Base-by-base conservation (phyloP, 2,113 vertebrate species). In the Sphaerodactylus townsendi region DNA sequence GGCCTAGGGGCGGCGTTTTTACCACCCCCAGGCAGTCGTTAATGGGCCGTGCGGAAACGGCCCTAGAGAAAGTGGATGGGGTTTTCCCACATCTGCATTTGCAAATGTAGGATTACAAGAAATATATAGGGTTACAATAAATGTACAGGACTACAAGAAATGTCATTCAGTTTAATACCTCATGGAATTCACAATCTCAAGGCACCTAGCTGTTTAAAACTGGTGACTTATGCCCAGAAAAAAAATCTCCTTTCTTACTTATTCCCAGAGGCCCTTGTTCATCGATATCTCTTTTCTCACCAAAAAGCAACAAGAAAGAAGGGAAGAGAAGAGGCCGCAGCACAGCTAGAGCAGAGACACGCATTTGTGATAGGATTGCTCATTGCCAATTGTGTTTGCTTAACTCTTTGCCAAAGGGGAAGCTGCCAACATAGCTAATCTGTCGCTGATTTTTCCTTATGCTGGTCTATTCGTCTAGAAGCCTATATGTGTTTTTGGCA, bases 41-140 rank as follows among this genome's bases (percentile, higher is more conserved):
- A n/a, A n/a, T n/a, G n/a, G n/a, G n/a, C n/a, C n/a, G n/a, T n/a
- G n/a, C n/a, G n/a, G n/a, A n/a, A n/a, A n/a, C n/a, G n/a, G n/a
- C n/a, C n/a, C n/a, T n/a, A n/a, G n/a, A n/a, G n/a, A n/a, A n/a
- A n/a, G n/a, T n/a, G n/a, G n/a, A n/a, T n/a, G n/a, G n/a, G n/a
- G n/a, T n/a, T n/a, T n/a, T n/a, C 44, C 44, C 44, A 62, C 19
- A 50, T 11, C 68, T 90, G 70, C 3, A 4, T 85, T 78, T 25
- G 81, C 92, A 93, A 76, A 62, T 48, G 85, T n/a, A n/a, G n/a
- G n/a, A n/a, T n/a, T n/a, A n/a, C n/a, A n/a, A n/a, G 91, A 86
- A 89, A 92, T 79, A 80, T 46, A 46, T 9, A 28, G 25, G 82
- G 79, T 74, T 69, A 73, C 86, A 83, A 72, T 41, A 77, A 94